These are phyloP conservation scores for Rhea pennata DNA, from an alignment of 2,113 vertebrate species.

Conservation along the genomic window DNA sequence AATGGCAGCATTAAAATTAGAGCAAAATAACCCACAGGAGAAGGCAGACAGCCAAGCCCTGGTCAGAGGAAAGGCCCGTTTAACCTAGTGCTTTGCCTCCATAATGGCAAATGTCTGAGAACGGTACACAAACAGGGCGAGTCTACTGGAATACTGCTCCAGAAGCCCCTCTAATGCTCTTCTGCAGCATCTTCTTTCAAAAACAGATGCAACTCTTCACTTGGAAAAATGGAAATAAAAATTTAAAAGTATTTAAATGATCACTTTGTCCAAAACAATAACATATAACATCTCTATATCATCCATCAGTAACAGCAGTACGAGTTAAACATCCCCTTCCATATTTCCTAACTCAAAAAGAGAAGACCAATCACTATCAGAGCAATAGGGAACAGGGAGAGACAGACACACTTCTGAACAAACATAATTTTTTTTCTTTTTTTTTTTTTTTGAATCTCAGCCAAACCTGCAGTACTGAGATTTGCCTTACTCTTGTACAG, in stretches of 20 bases:
- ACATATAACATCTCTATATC: neutral
- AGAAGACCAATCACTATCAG: neutral
- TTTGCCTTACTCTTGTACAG: neutral
- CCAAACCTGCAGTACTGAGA: neutral
- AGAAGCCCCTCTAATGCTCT: neutral
- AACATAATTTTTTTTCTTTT: neutral
- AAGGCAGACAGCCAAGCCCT: neutral
- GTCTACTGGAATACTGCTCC: neutral
- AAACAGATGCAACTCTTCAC: neutral
- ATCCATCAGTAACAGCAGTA: neutral
- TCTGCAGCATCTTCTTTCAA: neutral
- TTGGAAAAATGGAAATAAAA: neutral
- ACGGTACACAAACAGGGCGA: neutral
- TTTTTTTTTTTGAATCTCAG: neutral
- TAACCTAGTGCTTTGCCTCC: neutral
- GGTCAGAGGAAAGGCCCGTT: neutral
- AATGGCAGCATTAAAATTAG: neutral
- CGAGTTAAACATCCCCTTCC: neutral
- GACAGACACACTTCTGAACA: neutral
- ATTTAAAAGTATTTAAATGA: neutral
- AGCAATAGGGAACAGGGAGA: neutral
- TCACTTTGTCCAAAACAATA: neutral
- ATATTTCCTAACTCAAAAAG: neutral
- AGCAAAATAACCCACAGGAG: neutral
- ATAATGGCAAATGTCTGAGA: neutral